Evolutionary conservation across 1,140 invertebrate species (phyloP).

Genomic region (Acromyrmex echinatior): DNA sequence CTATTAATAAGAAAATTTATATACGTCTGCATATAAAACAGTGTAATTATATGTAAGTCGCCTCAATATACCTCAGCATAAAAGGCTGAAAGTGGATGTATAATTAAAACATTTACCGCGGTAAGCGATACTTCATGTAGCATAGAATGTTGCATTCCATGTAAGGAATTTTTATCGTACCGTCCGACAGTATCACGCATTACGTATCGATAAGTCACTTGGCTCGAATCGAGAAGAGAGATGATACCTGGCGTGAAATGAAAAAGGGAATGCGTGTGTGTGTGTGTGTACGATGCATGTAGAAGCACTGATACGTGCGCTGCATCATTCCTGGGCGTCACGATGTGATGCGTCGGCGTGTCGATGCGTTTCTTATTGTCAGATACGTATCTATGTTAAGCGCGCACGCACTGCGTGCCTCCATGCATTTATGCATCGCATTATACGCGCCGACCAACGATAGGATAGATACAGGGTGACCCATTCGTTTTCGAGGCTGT

Average conservation of each 20-base stretch:
- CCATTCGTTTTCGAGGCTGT: slow-evolving; percentile 60
- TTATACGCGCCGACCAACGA: slow-evolving; percentile 73
- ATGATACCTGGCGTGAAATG: slow-evolving; percentile 42
- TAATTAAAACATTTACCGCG: slow-evolving; percentile 18
- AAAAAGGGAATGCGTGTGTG: slow-evolving; percentile 2
- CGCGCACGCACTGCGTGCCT: slow-evolving; percentile 70
- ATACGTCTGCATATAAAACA: slow-evolving; percentile 9
- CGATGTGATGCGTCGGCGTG: slow-evolving; percentile 72
- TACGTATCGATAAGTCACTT: slow-evolving; percentile 53
- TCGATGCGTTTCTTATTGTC: slow-evolving; percentile 82
- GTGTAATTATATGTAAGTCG: slow-evolving; percentile 27
- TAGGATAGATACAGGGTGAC: slow-evolving; percentile 56
- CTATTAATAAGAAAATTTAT: background rate
- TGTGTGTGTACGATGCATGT: slow-evolving; percentile 3
- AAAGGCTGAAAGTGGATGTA: background rate
- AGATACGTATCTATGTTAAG: slow-evolving; percentile 83
- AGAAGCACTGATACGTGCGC: slow-evolving; percentile 60
- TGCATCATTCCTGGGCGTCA: slow-evolving; percentile 61
- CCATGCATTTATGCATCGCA: slow-evolving; percentile 84
- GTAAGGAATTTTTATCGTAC: slow-evolving; percentile 18
- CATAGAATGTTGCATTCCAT: background rate
- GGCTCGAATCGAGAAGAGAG: background rate
- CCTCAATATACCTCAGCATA: too few relatives aligned
- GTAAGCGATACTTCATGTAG: background rate
- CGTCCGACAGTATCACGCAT: slow-evolving; percentile 16